Evolutionary conservation across 1,140 invertebrate genomes (phyloP).

Genomic region (Caenorhabditis remanei): DNA sequence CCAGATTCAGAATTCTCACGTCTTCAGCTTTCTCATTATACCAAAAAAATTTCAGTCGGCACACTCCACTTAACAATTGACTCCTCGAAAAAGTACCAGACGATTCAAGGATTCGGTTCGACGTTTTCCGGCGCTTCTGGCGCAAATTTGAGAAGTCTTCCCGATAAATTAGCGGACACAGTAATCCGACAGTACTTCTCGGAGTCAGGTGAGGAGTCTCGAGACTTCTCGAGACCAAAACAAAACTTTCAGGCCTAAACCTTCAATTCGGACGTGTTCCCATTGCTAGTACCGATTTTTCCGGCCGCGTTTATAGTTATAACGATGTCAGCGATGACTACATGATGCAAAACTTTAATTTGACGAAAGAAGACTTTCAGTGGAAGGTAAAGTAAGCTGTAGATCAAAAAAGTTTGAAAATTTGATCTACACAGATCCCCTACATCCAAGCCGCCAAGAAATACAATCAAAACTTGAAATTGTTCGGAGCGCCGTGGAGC

Average conservation of each 20-base stretch:
- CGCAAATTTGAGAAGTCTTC: constrained; percentile 25
- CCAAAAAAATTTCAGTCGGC: constrained; percentile 12
- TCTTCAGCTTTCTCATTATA: no score
- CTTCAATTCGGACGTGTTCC: constrained; percentile 59
- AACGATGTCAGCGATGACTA: constrained; percentile 52
- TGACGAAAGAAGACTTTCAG: constrained; percentile 45
- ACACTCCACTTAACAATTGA: constrained; percentile 16
- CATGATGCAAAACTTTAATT: constrained; percentile 48
- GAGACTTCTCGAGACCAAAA: neutral
- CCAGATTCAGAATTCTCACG: no score
- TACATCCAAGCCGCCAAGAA: constrained; percentile 49
- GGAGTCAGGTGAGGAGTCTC: neutral
- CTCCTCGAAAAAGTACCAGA: constrained; percentile 39
- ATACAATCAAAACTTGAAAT: constrained; percentile 16
- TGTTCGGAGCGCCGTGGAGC: constrained; percentile 27
- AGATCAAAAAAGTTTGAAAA: neutral
- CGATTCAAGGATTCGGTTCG: constrained; percentile 56
- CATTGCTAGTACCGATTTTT: constrained; percentile 57
- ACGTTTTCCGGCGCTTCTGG: constrained; percentile 58
- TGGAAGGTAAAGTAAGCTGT: constrained; percentile 1
- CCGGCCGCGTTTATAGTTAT: constrained; percentile 52
- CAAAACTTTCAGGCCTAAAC: constrained; percentile 20
- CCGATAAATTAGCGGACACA: neutral
- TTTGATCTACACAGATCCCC: constrained; percentile 37
- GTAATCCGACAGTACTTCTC: constrained; percentile 52